phyloP scores from a whole-genome alignment of 2,888 invertebrate genomes.

The Melieria omissa region DNA sequence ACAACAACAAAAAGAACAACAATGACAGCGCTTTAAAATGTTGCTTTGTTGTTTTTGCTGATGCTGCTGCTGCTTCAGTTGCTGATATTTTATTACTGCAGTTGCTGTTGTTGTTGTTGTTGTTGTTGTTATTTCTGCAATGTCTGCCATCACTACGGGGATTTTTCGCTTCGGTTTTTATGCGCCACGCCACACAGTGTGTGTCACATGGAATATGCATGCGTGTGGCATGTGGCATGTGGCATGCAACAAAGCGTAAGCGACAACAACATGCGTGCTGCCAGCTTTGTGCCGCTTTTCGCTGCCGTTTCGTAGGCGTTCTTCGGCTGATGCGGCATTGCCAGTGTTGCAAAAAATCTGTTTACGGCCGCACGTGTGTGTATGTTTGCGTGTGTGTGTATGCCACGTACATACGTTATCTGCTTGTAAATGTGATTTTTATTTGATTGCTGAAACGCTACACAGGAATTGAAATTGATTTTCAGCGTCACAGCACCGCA shows the following conservation, averaged over 20 bases:
- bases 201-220: no score
- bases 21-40: background rate
- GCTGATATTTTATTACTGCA: background rate
- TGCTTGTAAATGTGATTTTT: no score
- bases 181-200: background rate
- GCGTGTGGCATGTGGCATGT: background rate
- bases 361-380: no score
- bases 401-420: no score
- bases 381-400: no score
- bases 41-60: slow-evolving; percentile 10
- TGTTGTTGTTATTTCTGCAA: background rate
- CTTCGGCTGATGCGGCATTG: no score
- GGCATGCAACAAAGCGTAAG: background rate
- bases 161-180: background rate
- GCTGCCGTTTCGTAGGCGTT: no score
- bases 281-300: no score
- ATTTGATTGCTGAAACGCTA: no score
- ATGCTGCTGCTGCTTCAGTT: background rate
- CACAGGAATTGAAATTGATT: no score
- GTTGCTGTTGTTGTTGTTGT: background rate
- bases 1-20: background rate
- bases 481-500: no score
- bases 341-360: no score
- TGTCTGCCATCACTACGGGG: background rate
- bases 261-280: background rate